Evolutionary conservation across 1,140 invertebrate species (phyloP).

Genomic region (Platorchestia sp.): DNA sequence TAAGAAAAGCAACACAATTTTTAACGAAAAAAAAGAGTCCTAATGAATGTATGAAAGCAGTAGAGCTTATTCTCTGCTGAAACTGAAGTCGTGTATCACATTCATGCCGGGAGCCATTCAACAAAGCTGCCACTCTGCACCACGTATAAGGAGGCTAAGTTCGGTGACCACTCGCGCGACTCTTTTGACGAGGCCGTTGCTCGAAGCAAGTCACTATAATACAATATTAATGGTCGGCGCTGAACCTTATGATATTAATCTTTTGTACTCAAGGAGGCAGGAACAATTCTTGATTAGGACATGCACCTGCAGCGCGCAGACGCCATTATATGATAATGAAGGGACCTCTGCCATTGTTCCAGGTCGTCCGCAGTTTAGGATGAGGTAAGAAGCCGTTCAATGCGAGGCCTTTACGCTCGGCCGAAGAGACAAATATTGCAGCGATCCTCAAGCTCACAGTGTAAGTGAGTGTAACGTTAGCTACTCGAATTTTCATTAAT

Average conservation of each 20-base stretch:
- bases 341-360: conserved; percentile 43
- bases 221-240: conserved; percentile 38
- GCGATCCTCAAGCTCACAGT: neutral
- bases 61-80: neutral
- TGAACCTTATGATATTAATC: conserved; percentile 51
- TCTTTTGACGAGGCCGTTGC: neutral
- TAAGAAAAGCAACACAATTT: neutral
- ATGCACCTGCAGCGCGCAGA: conserved; percentile 52
- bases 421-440: neutral
- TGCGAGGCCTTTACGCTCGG: neutral
- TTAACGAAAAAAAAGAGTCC: neutral
- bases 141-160: neutral
- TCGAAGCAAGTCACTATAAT: conserved; percentile 12
- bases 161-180: neutral
- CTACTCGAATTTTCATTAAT: neutral
- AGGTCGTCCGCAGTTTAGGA: neutral
- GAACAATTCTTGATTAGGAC: conserved; percentile 51
- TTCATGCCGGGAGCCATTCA: neutral
- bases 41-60: neutral
- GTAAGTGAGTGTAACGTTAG: neutral
- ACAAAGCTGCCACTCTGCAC: neutral
- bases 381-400: conserved; percentile 13
- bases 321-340: conserved; percentile 55
- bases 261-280: conserved; percentile 51
- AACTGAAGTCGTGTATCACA: neutral